phyloP scores from a whole-genome alignment of 2,797 vertebrate genomes.

The Clarias laeviceps region DNA sequence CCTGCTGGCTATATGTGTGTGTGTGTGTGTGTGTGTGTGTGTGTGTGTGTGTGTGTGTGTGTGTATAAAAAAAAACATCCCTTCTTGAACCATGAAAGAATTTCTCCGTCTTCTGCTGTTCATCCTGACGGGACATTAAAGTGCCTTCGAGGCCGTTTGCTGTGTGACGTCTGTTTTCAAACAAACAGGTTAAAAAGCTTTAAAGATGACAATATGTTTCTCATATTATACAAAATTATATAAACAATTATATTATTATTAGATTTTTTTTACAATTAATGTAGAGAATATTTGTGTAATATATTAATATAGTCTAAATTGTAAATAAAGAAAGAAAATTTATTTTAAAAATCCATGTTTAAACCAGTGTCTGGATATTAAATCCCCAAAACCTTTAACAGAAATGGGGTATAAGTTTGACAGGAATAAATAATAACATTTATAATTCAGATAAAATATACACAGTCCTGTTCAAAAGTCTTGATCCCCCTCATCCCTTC shows the following conservation, averaged over 20 bases:
- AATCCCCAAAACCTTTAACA: neutral
- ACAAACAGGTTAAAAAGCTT: neutral
- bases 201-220: neutral
- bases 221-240: neutral
- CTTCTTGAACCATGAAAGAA: neutral
- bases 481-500: no score
- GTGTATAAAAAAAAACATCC: constrained; percentile 1
- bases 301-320: neutral
- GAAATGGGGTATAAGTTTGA: neutral
- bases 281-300: neutral
- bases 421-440: neutral
- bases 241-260: neutral
- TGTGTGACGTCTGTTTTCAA: no score
- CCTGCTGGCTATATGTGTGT: constrained; percentile 24
- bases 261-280: neutral
- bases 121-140: no score
- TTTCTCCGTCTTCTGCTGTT: neutral
- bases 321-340: neutral
- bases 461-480: no score
- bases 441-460: no score
- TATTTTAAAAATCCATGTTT: neutral
- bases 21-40: no score
- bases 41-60: no score
- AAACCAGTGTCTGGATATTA: neutral
- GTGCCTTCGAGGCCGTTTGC: no score